These are phyloP conservation scores for Artemia sinica DNA, from an alignment of 2,888 invertebrate genomes.

Conservation along the genomic window DNA sequence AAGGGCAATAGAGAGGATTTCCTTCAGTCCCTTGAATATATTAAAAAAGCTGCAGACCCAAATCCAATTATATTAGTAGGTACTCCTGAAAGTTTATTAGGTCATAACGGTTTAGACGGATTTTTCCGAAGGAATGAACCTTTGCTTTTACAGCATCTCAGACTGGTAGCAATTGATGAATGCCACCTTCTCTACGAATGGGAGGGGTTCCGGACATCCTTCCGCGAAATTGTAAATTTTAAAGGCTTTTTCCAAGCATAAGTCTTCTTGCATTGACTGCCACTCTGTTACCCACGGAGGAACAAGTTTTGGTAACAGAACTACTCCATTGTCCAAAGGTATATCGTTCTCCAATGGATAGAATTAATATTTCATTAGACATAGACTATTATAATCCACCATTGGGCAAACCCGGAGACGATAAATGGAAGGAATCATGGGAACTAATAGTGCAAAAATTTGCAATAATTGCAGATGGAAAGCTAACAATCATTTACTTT, in stretches of 20 bases:
- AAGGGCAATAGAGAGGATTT: neutral
- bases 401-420: too few relatives aligned
- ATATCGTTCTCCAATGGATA: neutral
- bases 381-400: neutral
- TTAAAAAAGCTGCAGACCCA: neutral
- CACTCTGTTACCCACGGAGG: neutral
- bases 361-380: neutral
- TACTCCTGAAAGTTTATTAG: neutral
- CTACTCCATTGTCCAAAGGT: neutral
- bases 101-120: neutral
- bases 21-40: rapidly evolving
- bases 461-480: too few relatives aligned
- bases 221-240: rapidly evolving
- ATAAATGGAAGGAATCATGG: too few relatives aligned
- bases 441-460: too few relatives aligned
- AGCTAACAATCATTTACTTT: too few relatives aligned
- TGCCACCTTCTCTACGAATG: neutral
- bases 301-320: neutral
- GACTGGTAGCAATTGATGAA: neutral
- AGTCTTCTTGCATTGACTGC: too few relatives aligned
- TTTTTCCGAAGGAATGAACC: neutral
- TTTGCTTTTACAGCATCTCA: neutral
- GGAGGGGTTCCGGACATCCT: neutral
- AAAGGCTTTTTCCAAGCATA: too few relatives aligned
- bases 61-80: neutral